Base-by-base conservation (phyloP, 2,888 invertebrate species). In the Chymomyza caudatula region DNA sequence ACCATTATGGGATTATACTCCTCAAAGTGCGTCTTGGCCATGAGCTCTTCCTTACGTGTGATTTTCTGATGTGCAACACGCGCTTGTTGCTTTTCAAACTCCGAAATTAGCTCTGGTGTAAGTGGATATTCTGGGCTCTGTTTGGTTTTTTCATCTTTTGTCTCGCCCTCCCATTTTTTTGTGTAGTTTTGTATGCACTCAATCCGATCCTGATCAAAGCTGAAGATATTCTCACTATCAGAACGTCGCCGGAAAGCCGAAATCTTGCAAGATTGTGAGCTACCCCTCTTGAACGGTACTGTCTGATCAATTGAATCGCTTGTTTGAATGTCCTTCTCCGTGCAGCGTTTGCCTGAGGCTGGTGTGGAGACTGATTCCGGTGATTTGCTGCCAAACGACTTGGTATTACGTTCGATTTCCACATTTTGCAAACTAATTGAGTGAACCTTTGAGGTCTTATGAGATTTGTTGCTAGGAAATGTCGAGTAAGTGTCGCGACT, bases 191-290 rank as follows among this genome's bases (percentile, higher is more conserved):
- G 94, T 53, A 94, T 88, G 2, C 94, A 94, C 85, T 94, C 94
- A 66, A 95, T 95, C 82, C 94, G 93, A 73, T 94, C 94, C 86
- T 94, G 94, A 84, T 95, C 95, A 77, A 95, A 95, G 88, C 94
- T 94, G 81, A 95, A 95, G 4, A 95, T 94, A 74, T 94, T 92
- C 69, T 93, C 92, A 67, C 90, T 93, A n/a, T 94, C 94, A 52
- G 94, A 94, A 15, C 94, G 92, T 4, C 94, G 93, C 20, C 94
- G 93, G 78, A 92, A 93, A 0, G 88, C 87, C 0, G 87, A 86
- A n/a, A 89, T 88, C 73, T 89, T 90, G 20, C 89, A 88, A 0
- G 85, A 88, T 42, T 90, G 89, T 0, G 88, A 88, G 42, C 88
- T 88, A 0, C 77, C 74, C 13, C 66, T 73, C 22, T 82, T 85